A percentile compares a stretch with the other conserved stretches of the same genome.
Evolutionary conservation across 2,888 invertebrate species (phyloP).

Genomic region (Cosmorhoe ocellata): DNA sequence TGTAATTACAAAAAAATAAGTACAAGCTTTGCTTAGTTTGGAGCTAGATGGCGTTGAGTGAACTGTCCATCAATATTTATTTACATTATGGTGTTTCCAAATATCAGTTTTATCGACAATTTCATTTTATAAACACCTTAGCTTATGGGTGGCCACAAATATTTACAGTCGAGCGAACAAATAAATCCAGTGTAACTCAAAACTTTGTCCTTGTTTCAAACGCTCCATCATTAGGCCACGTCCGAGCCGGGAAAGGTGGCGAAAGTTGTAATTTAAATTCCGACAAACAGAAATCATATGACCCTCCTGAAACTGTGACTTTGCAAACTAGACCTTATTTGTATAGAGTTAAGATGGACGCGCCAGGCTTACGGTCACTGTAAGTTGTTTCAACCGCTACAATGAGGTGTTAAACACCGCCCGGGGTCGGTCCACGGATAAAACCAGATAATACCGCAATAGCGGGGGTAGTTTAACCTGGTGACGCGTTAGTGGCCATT

Average conservation of each 20-base stretch:
- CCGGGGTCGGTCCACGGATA: slow-evolving; percentile 48
- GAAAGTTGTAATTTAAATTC: slow-evolving; percentile 35
- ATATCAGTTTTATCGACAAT: too few relatives aligned
- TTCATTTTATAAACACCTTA: too few relatives aligned
- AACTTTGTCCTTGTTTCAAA: slow-evolving; percentile 4
- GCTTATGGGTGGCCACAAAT: too few relatives aligned
- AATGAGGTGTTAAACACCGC: slow-evolving; percentile 65
- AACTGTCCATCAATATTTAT: too few relatives aligned
- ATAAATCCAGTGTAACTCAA: neutral
- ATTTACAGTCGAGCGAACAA: neutral
- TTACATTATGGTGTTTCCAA: too few relatives aligned
- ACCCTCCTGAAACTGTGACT: slow-evolving; percentile 2
- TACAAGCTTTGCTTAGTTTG: too few relatives aligned
- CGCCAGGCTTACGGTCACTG: slow-evolving; percentile 5
- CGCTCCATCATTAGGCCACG: slow-evolving; percentile 2
- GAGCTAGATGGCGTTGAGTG: too few relatives aligned
- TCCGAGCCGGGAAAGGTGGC: slow-evolving; percentile 30
- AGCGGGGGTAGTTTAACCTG: slow-evolving; percentile 32
- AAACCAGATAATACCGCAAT: slow-evolving; percentile 48
- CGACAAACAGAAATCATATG: slow-evolving; percentile 29
- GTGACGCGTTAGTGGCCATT: slow-evolving; percentile 13
- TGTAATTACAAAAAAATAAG: too few relatives aligned
- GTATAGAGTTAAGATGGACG: slow-evolving; percentile 3
- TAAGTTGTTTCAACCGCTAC: slow-evolving; percentile 48
- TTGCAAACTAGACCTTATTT: slow-evolving; percentile 20